Base-by-base conservation (phyloP, 2,888 invertebrate genomes). In the Phragmatobia fuliginosa region DNA sequence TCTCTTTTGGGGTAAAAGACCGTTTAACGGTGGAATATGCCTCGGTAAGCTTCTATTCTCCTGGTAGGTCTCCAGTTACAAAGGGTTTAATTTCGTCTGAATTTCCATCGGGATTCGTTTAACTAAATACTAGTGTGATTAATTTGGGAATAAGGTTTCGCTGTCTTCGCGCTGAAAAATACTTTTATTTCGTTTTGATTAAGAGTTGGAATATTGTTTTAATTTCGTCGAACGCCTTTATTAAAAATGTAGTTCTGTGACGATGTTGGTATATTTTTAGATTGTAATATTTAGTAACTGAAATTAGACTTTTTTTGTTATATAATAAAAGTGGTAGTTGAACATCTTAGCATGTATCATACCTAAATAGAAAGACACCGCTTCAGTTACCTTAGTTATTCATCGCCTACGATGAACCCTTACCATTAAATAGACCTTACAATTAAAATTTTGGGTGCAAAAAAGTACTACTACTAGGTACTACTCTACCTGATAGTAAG, bases 81-180 rank as follows among this genome's bases (percentile, higher is more conserved):
- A 67, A 68, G 56, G 38, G 62, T 73, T 78, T 70, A 76, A 79
- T 76, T 65, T 70, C 32, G 62, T 32, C 68, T 62, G 65, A 71
- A 81, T 81, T 79, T 79, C 79, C 80, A 76, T 32, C 25, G 82
- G 72, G 77, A 79, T 62, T 74, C 21, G 62, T 72, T 70, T 66
- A 49, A 60, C 52, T 73, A 67, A 75, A 72, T 62, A 65, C 67
- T 32, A 28, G 63, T 66, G 59, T 71, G 74, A 81, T 81, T 76
- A 76, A 81, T 73, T 69, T 67, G 65, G 32, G 68, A 21, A 66
- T 71, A 69, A 33, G 52, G 64, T 71, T 63, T 56, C 61, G 62
- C 65, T 69, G 62, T 49, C 31, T 61, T 45, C 5, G 32, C 11
- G 62, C 21, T 62, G 21, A 8, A 69, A 52, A 64, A 63, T 38